Evolutionary conservation across 2,888 invertebrate genomes (phyloP), one percentile per base, ranked within the genome.

Genomic region (Cryptocephalus moraei): DNA sequence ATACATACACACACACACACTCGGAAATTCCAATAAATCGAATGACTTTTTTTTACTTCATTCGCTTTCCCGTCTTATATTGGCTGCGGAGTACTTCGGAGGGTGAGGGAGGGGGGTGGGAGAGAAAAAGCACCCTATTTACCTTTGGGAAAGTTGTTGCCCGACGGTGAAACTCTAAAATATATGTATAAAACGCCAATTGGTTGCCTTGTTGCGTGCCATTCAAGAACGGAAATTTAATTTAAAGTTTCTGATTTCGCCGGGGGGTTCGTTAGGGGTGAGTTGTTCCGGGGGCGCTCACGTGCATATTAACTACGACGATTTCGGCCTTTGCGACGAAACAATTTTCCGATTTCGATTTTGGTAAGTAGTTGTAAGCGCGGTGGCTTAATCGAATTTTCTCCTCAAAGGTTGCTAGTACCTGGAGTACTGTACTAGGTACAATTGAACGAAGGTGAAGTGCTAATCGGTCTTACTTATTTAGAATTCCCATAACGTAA

Each of bases 221-320:
- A 69, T 68, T 67, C 68, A 68, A 68, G 67, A 67, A 66, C 67
- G 68, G 68, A 69, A 68, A 69, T 69, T 69, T 69, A 68, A 69
- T 69, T 69, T 69, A 66, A 69, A 69, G 63, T 67, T 69, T 67
- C 66, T 57, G 63, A 68, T 66, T 67, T 66, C 60, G 46, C 39
- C 49, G 46, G 46, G 32, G 44, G n/a, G n/a, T n/a, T 41, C 39
- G 33, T 32, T 22, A 33, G 39, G 42, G 45, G 39, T 32, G 36
- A 6, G 36, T 36, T n/a, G 36, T n/a, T 36, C n/a, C 36, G 36
- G 12, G 36, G 11, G 36, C 6, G 11, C 6, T 22, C 22, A 22
- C 22, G 22, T 22, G 22, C 22, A 22, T 22, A 22, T 22, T 22
- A 22, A 22, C 22, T 6, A 22, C 3, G 6, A 6, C 3, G 22